Base-by-base conservation (phyloP, 2,888 invertebrate genomes). In the Morpho achilles region DNA sequence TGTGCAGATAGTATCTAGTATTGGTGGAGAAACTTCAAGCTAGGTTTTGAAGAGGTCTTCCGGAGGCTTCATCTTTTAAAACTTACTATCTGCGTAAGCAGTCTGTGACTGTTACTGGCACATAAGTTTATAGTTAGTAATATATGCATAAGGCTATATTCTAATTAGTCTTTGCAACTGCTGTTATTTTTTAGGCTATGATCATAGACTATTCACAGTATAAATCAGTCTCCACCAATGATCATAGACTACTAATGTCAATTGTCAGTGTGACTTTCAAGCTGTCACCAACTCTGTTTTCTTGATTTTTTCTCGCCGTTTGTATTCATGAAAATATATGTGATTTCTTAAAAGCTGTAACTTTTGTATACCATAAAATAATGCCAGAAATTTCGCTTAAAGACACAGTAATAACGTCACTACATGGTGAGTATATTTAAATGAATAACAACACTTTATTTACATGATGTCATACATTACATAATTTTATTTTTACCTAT, bases 361-460 rank as follows among this genome's bases (percentile, higher is more conserved):
- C 22, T 22, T 56, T 49, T 8, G 3, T 43, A 8, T 32, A 54
- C 56, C 48, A 22, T 49, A 54, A 56, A 60, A 53, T 40, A 22
- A 88, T 90, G 88, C 87, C 88, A 56, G 88, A 88, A 71, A 77
- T 79, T 54, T 77, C 79, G 47, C 55, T 90, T 58, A 78, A 79
- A 44, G 88, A 90, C 65, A 78, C 86, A 48, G 82, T 90, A 44
- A 71, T 87, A 41, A 82, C 85, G 56, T 82, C 87, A 42, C 66
- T 89, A 1, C 86, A 80, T 61, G 87, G 89, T 90, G 71, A 72
- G 79, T 61, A 8, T 43, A 43, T 62, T 54, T 59, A 54, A 53
- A 59, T 16, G 39, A n/a, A 7, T 32, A 50, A 42, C 16, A 53
- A 10, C n/a, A 43, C 62, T 53, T 64, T 61, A 56, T 62, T 71